Evolutionary conservation across 2,113 vertebrate species (phyloP), one percentile per base, ranked within the genome.

Genomic region (Cygnus atratus): DNA sequence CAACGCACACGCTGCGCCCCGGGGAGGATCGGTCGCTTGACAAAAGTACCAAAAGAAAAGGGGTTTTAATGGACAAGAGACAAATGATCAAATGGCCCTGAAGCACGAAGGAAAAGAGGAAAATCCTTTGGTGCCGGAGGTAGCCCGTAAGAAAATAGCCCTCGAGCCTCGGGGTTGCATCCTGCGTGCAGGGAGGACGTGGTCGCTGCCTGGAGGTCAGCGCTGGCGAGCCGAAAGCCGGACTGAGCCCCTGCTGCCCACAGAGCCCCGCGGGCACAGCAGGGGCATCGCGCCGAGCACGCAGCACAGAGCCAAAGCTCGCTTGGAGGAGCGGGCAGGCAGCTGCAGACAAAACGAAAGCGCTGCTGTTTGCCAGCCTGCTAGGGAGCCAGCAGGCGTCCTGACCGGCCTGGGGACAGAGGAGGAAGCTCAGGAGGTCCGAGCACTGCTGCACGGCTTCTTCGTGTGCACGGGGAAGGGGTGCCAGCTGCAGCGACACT

Each of bases 341-440:
- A 48, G 33, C 14, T 24, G 29, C 29, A 35, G 37, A 7, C 26
- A 11, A 41, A 55, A 20, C 0, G 2, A 20, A 55, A 76, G 46
- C 31, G 1, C 41, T 55, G 48, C 10, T 7, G 41, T 19, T n/a
- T 35, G 19, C n/a, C 46, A 25, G 46, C 55, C 71, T n/a, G 6
- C 28, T 8, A 19, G 20, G 39, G 54, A 33, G 19, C 1, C 14
- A 39, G 39, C 3, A 2, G n/a, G 26, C 5, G 0, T 50, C 24
- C 35, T 48, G 57, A 41, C 31, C 58, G 57, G 26, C 13, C 12
- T 37, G 58, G 58, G 28, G 43, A 22, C 28, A 25, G 35, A 76
- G 65, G 43, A 46, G 50, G 26, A 8, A 71, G 15, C 41, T 50
- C 17, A 0, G 31, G 88, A 50, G 22, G 57, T 24, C 29, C 62